Base-by-base conservation (phyloP, 2,113 vertebrate species). In the Hiodon alosoides region DNA sequence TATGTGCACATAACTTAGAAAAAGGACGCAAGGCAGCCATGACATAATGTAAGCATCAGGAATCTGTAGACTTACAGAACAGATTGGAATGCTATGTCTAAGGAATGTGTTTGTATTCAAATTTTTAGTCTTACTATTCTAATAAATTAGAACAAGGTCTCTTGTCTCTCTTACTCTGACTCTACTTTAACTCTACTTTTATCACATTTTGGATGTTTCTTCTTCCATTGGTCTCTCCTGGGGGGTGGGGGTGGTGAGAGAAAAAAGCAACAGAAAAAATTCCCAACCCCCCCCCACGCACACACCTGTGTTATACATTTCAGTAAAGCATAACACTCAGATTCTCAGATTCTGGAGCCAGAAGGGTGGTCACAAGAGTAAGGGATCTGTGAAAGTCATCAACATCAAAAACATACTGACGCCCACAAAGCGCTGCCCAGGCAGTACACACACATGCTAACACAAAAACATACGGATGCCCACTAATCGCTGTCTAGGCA, bases 381-480 rank as follows among this genome's bases (percentile, higher is more conserved):
- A 78, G 73, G 84, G 73, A 67, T 89, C 91, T 92, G 91, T 74
- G 81, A 62, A 89, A 91, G 51, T 74, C 82, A 91, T 92, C 86
- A 90, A 79, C 81, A 76, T 83, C 73, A 81, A 72, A 76, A 85
- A 51, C 67, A 65, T 53, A 11, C 75, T 55, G 62, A 71, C 59
- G 64, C 75, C 64, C 50, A 75, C 53, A 50, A 16, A 53, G 53
- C 62, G 47, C 10, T 14, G 7, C 17, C 48, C 47, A 51, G 51
- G 50, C 57, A 61, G 51, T 13, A 46, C 65, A 69, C 57, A n/a
- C 7, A 50, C 62, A 55, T 16, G 55, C 48, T 11, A 54, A 7
- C 7, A 6, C 13, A 72, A 16, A 53, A 4, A 71, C 14, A 51
- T 4, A 55, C 8, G 10, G 10, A 1, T 13, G 55, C 46, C 31